Evolutionary conservation across 2,113 vertebrate species (phyloP).

Genomic region (Ondatra zibethicus): DNA sequence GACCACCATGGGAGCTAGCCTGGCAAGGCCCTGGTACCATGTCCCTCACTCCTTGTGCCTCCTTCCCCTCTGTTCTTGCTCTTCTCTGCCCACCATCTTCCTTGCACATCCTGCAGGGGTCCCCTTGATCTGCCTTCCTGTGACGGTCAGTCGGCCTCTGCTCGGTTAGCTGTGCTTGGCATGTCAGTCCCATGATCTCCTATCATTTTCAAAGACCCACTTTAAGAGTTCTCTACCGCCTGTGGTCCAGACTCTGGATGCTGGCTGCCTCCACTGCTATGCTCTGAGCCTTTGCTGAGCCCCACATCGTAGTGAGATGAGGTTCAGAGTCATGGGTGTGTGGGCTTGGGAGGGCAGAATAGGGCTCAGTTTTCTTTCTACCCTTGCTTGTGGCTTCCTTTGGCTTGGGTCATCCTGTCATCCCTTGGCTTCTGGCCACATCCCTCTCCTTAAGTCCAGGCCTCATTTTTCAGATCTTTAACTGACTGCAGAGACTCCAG

Average conservation of each 20-base stretch:
- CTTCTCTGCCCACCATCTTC: no score
- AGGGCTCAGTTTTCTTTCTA: neutral
- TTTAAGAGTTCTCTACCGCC: neutral
- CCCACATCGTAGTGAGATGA: neutral
- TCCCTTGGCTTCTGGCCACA: neutral
- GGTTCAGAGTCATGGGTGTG: neutral
- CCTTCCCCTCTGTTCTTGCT: neutral
- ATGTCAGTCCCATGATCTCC: neutral
- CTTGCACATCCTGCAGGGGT: neutral
- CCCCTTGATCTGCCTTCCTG: neutral
- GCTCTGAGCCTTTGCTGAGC: neutral
- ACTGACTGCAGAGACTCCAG: neutral
- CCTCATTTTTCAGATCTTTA: neutral
- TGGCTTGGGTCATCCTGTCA: neutral
- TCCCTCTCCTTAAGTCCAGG: neutral
- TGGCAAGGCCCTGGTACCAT: neutral
- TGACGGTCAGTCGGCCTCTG: neutral
- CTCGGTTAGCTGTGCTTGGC: neutral
- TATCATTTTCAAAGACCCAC: neutral
- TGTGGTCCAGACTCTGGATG: neutral
- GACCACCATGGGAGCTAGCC: neutral
- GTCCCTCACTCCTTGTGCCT: neutral
- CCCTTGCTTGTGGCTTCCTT: neutral
- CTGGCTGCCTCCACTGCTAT: neutral
- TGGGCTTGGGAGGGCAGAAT: neutral